Evolutionary conservation across 2,113 vertebrate species (phyloP).

Genomic region (Tachysurus vachellii): DNA sequence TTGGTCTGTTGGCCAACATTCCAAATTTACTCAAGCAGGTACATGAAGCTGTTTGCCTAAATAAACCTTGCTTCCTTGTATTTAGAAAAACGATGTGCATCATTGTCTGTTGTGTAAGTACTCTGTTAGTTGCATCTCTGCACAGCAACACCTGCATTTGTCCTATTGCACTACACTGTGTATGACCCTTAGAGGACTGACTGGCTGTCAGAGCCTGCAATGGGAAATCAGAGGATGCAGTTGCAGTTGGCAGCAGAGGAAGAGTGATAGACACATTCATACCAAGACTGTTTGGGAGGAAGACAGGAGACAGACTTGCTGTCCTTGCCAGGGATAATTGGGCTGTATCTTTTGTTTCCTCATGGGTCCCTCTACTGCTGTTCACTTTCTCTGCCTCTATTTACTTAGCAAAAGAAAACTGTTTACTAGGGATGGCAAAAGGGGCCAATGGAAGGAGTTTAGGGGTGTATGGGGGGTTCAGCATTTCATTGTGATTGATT

Average conservation of each 20-base stretch:
- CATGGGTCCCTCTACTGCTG: slow-evolving; percentile 34
- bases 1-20: too few relatives aligned
- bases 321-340: slow-evolving; percentile 59
- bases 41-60: background rate
- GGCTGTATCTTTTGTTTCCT: slow-evolving; percentile 54
- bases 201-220: slow-evolving; percentile 16
- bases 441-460: slow-evolving; percentile 41
- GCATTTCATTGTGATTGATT: slow-evolving; percentile 65
- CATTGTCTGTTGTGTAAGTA: slow-evolving; percentile 1
- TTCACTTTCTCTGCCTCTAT: slow-evolving; percentile 48
- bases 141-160: background rate
- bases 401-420: slow-evolving; percentile 64
- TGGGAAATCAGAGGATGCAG: slow-evolving; percentile 45
- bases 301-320: slow-evolving; percentile 43
- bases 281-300: slow-evolving; percentile 38
- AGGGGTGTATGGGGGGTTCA: slow-evolving; percentile 16
- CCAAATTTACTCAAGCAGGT: too few relatives aligned
- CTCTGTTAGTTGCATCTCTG: background rate
- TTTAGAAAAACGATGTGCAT: background rate
- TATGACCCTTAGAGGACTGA: slow-evolving; percentile 24
- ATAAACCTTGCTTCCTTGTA: background rate
- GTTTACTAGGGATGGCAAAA: slow-evolving; percentile 54
- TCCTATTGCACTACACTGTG: background rate
- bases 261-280: slow-evolving; percentile 43
- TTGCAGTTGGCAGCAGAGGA: slow-evolving; percentile 20